These are phyloP conservation scores for Taenioides sp. DNA, from an alignment of 2,797 vertebrate genomes.

Conservation along the genomic window DNA sequence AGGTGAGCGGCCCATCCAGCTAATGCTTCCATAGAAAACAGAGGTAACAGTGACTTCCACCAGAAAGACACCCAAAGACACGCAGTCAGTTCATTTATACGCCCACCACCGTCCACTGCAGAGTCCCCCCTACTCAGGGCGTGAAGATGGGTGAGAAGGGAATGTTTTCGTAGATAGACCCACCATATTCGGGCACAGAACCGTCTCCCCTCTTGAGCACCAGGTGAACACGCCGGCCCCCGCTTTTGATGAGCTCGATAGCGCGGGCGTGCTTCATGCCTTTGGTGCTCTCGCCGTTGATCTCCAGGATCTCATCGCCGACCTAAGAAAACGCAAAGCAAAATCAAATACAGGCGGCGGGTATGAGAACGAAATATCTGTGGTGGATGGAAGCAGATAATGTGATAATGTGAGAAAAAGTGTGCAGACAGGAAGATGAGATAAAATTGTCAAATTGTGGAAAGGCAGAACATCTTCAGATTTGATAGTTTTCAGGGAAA, in stretches of 20 bases:
- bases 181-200: constrained; percentile 99
- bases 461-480: constrained; percentile 29
- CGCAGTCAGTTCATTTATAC: constrained; percentile 49
- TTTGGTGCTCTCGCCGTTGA: constrained; percentile 97
- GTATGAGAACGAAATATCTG: background rate
- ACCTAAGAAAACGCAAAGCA: constrained; percentile 74
- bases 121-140: constrained; percentile 86
- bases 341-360: background rate
- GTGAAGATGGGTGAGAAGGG: constrained; percentile 98
- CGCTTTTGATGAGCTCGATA: constrained; percentile 99
- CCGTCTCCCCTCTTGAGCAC: constrained; percentile 97
- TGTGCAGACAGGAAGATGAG: constrained; percentile 26
- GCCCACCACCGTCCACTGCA: constrained; percentile 57
- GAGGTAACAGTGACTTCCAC: constrained; percentile 57
- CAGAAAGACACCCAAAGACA: constrained; percentile 53
- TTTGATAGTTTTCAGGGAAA: background rate
- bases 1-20: constrained; percentile 47
- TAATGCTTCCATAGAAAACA: constrained; percentile 65
- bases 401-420: constrained; percentile 26
- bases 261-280: constrained; percentile 98
- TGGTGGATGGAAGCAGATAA: constrained; percentile 20
- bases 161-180: constrained; percentile 99
- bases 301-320: constrained; percentile 97
- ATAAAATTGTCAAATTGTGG: constrained; percentile 4
- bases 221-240: constrained; percentile 91